These are phyloP conservation scores for Papilio protenor DNA, from an alignment of 2,888 invertebrate genomes.

Conservation along the genomic window DNA sequence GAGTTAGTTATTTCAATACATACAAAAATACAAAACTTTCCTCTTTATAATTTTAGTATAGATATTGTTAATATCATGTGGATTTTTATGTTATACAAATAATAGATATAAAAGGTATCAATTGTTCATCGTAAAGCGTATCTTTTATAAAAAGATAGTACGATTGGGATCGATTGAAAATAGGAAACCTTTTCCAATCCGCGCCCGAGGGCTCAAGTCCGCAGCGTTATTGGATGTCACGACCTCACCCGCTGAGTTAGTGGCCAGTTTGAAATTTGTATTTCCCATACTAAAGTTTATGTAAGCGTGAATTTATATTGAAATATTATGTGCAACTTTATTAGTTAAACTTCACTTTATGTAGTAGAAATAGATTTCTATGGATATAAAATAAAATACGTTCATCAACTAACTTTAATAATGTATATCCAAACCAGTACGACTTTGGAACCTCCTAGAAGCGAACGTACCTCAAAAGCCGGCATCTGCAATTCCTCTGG, in stretches of 20 bases:
- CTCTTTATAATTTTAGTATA: no score
- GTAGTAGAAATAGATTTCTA: background rate
- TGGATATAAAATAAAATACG: background rate
- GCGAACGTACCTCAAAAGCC: no score
- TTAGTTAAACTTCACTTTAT: background rate
- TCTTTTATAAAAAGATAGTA: constrained; percentile 34
- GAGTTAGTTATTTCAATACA: no score
- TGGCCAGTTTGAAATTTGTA: constrained; percentile 30
- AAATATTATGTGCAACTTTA: constrained; percentile 2
- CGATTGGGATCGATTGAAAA: constrained; percentile 35
- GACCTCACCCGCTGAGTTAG: constrained; percentile 36
- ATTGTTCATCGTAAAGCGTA: constrained; percentile 16
- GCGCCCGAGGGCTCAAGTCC: constrained; percentile 16
- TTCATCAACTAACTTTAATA: background rate
- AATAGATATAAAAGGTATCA: constrained; percentile 10
- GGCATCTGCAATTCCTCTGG: no score
- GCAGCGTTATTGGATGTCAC: constrained; percentile 39
- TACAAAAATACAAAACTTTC: no score
- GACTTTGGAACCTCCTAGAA: no score
- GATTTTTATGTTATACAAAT: background rate
- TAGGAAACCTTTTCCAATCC: constrained; percentile 41
- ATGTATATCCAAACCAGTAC: no score
- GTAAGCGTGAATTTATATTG: constrained; percentile 12
- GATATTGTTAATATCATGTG: background rate
- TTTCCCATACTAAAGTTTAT: constrained; percentile 22